Evolutionary conservation across 1,140 invertebrate species (phyloP).

Genomic region (Musca domestica): DNA sequence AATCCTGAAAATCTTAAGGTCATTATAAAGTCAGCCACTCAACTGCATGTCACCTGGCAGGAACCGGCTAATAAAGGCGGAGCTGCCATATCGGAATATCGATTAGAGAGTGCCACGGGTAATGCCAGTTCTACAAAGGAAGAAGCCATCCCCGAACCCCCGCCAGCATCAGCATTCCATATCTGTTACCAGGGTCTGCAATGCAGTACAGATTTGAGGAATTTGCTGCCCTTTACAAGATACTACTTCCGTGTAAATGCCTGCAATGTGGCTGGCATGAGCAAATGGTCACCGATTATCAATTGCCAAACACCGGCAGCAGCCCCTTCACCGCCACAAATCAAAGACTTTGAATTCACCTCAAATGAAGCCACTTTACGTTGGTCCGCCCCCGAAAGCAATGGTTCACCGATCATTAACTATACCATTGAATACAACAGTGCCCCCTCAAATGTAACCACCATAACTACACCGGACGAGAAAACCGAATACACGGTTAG

Average conservation of each 20-base stretch:
- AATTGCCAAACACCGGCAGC: conserved; percentile 69
- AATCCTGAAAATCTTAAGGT: conserved; percentile 60
- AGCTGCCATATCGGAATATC: conserved; percentile 73
- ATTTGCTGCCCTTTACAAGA: conserved; percentile 70
- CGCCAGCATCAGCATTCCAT: conserved; percentile 54
- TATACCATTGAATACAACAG: conserved; percentile 68
- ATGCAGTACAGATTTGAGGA: conserved; percentile 66
- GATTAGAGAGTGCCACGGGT: conserved; percentile 62
- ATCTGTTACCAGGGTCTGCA: conserved; percentile 62
- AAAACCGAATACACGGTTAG: conserved; percentile 57
- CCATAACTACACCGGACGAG: conserved; percentile 60
- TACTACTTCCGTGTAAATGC: conserved; percentile 80
- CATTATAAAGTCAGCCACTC: conserved; percentile 63
- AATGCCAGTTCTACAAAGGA: conserved; percentile 64
- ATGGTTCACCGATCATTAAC: conserved; percentile 70
- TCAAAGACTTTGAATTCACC: conserved; percentile 61
- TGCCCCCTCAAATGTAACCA: conserved; percentile 57
- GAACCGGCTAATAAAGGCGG: conserved; percentile 71
- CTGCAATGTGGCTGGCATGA: conserved; percentile 72
- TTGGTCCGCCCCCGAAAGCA: conserved; percentile 70
- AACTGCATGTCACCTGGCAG: conserved; percentile 70
- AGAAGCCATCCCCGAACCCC: conserved; percentile 61
- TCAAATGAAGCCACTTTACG: conserved; percentile 66
- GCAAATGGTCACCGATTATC: conserved; percentile 66
- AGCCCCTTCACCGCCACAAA: conserved; percentile 67